Conservation (phyloP, 2,113 vertebrate species). For the Pyrgilauda ruficollis region DNA sequence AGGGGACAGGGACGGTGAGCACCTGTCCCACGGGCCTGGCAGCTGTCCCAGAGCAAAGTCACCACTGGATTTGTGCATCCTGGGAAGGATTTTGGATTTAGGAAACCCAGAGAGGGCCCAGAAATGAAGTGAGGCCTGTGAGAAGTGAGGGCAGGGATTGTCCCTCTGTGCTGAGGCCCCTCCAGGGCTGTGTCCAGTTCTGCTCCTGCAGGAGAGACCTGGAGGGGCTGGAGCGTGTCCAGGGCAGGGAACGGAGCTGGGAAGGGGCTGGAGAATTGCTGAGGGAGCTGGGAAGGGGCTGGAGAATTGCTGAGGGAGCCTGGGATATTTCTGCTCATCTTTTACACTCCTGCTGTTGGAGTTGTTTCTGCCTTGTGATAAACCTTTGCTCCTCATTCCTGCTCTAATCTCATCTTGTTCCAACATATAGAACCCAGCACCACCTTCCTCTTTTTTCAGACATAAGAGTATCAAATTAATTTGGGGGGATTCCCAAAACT, state of each 20-base stretch:
- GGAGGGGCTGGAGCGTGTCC: not conserved
- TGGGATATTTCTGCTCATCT: not conserved
- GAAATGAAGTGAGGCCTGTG: not conserved
- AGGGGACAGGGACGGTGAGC: not conserved
- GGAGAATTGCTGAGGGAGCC: too few relatives aligned
- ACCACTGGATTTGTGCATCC: accelerated
- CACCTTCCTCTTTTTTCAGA: not conserved
- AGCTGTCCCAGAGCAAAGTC: not conserved
- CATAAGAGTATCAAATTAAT: not conserved
- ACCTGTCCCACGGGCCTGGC: accelerated
- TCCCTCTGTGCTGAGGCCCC: not conserved
- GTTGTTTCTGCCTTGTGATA: not conserved
- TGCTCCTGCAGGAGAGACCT: not conserved
- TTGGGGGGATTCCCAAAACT: not conserved
- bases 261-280: not conserved
- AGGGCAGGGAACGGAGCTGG: not conserved
- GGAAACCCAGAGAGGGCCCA: not conserved
- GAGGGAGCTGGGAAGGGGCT: not conserved
- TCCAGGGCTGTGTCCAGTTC: not conserved
- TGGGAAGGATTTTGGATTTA: not conserved
- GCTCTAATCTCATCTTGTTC: not conserved
- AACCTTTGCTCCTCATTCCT: not conserved
- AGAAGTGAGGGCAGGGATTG: not conserved
- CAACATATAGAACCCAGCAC: accelerated
- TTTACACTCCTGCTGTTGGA: not conserved